Base-by-base conservation (phyloP, 2,113 vertebrate genomes). In the Zingel zingel region DNA sequence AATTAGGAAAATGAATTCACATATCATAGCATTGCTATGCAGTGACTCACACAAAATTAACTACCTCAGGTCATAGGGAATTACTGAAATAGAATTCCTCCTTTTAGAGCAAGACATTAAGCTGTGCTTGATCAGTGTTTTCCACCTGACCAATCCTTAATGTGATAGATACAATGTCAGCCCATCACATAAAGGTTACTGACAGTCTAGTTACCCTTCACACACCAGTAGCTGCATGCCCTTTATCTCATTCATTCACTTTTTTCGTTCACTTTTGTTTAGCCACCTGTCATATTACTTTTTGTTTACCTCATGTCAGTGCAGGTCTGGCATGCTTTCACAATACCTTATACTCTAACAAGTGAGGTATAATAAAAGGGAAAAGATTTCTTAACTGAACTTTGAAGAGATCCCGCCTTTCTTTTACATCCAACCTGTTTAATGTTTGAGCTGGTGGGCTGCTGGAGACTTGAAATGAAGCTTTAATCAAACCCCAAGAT, bases 401-500 rank as follows among this genome's bases (percentile, higher is more conserved):
- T 61, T 74, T 67, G 15, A 69, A 45, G 43, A 61, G 6, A 30
- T 36, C 50, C 13, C 18, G 73, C 30, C 5, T 51, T 58, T 75
- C 43, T 53, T 86, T 58, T 69, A 66, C 58, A 79, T 67, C 63
- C 7, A 65, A 61, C 66, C 50, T 63, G 68, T 79, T 88, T 71
- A 66, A 56, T 71, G 61, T 79, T 48, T 79, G 78, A 62, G 66
- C 59, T 71, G 92, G 91, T 94, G 94, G 93, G 78, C 87, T 92
- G 94, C 86, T 84, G 91, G 89, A 94, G 68, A 14, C 74, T 74
- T 80, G 30, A 92, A 97, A 93, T 92, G 93, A 96, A 95, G 95
- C 94, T 96, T 95, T 96, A 96, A 96, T 96, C 94, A 95, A 96
- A 92, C 71, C 70, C 73, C 56, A 47, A 87, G 89, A 93, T 93